Conservation (phyloP, 2,888 invertebrate species). For the Lydus trimaculatus region DNA sequence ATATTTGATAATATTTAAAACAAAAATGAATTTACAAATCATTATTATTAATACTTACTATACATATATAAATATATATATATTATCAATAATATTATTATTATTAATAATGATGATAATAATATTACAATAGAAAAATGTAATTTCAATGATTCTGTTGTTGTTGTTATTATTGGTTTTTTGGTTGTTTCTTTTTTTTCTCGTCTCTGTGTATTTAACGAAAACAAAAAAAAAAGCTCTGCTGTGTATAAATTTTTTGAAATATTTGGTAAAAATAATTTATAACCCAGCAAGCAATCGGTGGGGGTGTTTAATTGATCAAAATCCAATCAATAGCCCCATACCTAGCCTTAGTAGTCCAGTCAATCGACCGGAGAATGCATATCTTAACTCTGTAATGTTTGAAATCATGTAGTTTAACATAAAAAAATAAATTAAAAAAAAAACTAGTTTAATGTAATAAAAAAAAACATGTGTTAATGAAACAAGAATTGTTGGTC, state of each 20-base stretch:
- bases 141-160: conserved; percentile 28
- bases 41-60: conserved; percentile 31
- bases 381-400: conserved; percentile 60
- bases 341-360: conserved; percentile 59
- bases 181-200: no score
- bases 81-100: conserved; percentile 37
- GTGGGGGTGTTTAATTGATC: conserved; percentile 35
- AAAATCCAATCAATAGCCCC: conserved; percentile 36
- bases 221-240: conserved; percentile 32
- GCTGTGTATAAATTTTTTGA: conserved; percentile 44
- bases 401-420: conserved; percentile 52
- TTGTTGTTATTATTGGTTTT: conserved; percentile 20
- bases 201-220: conserved; percentile 34
- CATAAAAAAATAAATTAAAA: conserved; percentile 42
- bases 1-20: conserved; percentile 62
- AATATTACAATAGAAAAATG: conserved; percentile 36
- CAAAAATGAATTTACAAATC: conserved; percentile 59
- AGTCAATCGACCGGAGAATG: conserved; percentile 59
- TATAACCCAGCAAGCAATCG: conserved; percentile 44
- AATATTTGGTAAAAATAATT: neutral
- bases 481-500: conserved; percentile 52
- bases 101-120: conserved; percentile 33
- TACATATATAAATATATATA: no score
- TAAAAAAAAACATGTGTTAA: conserved; percentile 58
- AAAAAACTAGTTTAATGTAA: conserved; percentile 59